Conservation (phyloP, 2,113 vertebrate genomes). For the Rallus limicola region DNA sequence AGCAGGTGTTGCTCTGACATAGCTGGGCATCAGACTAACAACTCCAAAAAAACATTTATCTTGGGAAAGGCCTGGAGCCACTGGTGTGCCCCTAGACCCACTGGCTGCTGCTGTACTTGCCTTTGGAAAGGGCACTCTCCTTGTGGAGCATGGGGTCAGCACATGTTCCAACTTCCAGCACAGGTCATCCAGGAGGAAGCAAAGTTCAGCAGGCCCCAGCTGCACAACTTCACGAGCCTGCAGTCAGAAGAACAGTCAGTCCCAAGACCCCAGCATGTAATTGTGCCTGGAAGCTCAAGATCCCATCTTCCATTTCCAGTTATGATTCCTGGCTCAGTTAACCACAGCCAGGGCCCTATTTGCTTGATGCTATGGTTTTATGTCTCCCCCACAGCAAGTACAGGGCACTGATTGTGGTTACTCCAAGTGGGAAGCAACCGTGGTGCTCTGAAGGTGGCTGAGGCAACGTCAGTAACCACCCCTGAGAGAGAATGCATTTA, state of each 20-base stretch:
- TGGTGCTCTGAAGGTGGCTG: neutral
- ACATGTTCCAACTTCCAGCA: slow-evolving; percentile 88
- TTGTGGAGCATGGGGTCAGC: slow-evolving; percentile 76
- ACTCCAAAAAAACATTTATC: neutral
- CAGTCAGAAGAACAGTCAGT: neutral
- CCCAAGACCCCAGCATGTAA: neutral
- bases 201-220: slow-evolving; percentile 88
- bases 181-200: slow-evolving; percentile 93
- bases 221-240: slow-evolving; percentile 88
- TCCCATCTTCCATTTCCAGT: neutral
- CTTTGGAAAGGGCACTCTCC: slow-evolving; percentile 86
- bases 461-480: neutral
- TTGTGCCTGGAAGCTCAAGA: neutral
- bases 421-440: neutral
- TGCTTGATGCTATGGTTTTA: neutral
- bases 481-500: neutral
- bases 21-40: neutral
- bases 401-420: neutral
- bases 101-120: slow-evolving; percentile 61
- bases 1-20: neutral
- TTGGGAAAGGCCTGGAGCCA: neutral
- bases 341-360: neutral
- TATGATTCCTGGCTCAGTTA: neutral
- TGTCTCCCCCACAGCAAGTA: neutral
- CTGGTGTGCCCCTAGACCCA: neutral